Percentiles rank a stretch among this genome's conserved stretches.
Conservation (phyloP, 2,113 vertebrate species). For the Varanus salvator region DNA sequence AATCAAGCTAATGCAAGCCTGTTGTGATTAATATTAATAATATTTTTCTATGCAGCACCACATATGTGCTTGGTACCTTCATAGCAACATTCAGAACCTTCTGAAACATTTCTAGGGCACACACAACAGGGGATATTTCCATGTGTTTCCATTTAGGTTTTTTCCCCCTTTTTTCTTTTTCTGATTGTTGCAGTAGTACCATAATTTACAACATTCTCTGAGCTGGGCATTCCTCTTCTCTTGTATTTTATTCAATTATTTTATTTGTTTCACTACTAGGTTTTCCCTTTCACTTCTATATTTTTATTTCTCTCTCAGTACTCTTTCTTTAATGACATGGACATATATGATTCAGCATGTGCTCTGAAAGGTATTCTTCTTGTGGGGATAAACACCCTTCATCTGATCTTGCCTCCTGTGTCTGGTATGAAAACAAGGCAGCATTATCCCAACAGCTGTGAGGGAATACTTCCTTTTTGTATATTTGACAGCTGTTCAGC, state of each 20-base stretch:
- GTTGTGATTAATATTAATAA: no score
- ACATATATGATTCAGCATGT: neutral
- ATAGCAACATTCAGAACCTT: neutral
- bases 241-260: neutral
- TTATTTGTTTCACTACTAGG: neutral
- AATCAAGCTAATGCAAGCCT: conserved; percentile 14
- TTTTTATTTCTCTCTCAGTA: neutral
- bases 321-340: neutral
- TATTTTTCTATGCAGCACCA: neutral
- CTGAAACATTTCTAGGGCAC: neutral
- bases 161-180: neutral
- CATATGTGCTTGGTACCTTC: neutral
- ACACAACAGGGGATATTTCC: no score
- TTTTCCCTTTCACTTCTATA: neutral
- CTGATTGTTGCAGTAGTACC: neutral
- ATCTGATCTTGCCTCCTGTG: neutral
- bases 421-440: neutral
- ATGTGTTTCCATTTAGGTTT: neutral
- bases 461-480: neutral
- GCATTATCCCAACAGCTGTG: neutral
- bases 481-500: neutral
- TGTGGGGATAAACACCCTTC: neutral
- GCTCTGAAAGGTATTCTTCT: neutral
- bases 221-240: neutral
- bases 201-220: neutral